A percentile compares a stretch with the other conserved stretches of the same genome.
phyloP scores from a whole-genome alignment of 2,888 invertebrate species.

The Germaria angustata region DNA sequence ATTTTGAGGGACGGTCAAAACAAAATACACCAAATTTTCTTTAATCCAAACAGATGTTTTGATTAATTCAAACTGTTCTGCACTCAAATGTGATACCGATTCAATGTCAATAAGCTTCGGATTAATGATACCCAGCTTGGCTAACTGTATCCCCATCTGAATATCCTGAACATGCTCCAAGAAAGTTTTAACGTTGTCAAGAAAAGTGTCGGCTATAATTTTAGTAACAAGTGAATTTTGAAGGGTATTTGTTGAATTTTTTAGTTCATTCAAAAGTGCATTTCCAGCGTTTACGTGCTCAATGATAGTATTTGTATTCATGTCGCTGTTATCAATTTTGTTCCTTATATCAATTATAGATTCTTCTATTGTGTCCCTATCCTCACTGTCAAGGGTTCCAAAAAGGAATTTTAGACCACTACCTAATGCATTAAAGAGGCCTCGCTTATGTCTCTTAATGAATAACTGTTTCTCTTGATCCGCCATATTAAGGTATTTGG shows the following conservation, averaged over 20 bases:
- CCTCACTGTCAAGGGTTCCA: neutral
- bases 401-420: neutral
- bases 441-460: neutral
- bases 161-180: slow-evolving; percentile 39
- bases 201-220: slow-evolving; percentile 20
- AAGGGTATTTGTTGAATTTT: slow-evolving; percentile 15
- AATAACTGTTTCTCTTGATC: neutral
- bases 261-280: slow-evolving; percentile 13
- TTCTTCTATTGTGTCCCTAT: neutral
- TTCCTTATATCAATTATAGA: neutral
- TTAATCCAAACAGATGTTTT: slow-evolving; percentile 29
- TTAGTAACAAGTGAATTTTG: slow-evolving; percentile 12
- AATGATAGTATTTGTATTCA: neutral
- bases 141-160: slow-evolving; percentile 38
- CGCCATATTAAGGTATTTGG: neutral
- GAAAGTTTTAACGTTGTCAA: slow-evolving; percentile 14
- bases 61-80: slow-evolving; percentile 33
- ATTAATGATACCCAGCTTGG: slow-evolving; percentile 15
- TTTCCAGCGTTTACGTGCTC: neutral
- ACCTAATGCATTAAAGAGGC: neutral
- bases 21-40: slow-evolving; percentile 29
- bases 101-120: slow-evolving; percentile 36
- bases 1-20: slow-evolving; percentile 16
- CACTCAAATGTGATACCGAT: slow-evolving; percentile 32
- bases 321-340: neutral